Evolutionary conservation across 2,888 invertebrate species (phyloP).

Genomic region (Tuberolachnus salignus): DNA sequence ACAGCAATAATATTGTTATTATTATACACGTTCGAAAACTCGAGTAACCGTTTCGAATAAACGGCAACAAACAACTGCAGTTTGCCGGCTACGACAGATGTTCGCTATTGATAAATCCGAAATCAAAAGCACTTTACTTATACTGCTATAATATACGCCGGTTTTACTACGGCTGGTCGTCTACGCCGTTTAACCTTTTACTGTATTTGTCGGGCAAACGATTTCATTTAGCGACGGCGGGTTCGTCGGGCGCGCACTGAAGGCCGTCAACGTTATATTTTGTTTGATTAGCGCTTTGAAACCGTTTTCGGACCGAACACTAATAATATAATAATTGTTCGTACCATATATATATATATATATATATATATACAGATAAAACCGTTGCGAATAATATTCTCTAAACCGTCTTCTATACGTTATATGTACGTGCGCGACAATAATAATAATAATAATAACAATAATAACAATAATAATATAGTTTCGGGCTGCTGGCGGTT

Average conservation of each 20-base stretch:
- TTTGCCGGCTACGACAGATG: constrained; percentile 27
- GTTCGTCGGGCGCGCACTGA: too few relatives aligned
- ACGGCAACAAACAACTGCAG: constrained; percentile 16
- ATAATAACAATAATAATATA: not conserved
- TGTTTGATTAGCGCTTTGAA: not conserved
- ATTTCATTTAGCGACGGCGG: not conserved
- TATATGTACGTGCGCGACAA: too few relatives aligned
- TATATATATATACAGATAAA: too few relatives aligned
- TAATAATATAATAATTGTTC: not conserved
- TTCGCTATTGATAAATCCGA: constrained; percentile 44
- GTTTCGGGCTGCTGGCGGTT: too few relatives aligned
- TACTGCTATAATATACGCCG: not conserved
- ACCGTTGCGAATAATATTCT: too few relatives aligned
- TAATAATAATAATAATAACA: too few relatives aligned
- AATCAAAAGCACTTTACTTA: constrained; percentile 42
- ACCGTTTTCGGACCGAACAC: not conserved
- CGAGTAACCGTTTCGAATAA: not conserved
- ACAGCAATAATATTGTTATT: too few relatives aligned
- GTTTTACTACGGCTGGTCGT: too few relatives aligned
- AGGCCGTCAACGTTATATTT: too few relatives aligned
- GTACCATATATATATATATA: too few relatives aligned
- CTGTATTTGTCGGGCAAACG: too few relatives aligned
- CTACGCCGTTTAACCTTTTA: not conserved
- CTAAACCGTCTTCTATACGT: too few relatives aligned
- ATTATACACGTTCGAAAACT: not conserved